These are phyloP conservation scores for Drosophila rufa DNA, from an alignment of 1,140 invertebrate genomes.

Conservation along the genomic window DNA sequence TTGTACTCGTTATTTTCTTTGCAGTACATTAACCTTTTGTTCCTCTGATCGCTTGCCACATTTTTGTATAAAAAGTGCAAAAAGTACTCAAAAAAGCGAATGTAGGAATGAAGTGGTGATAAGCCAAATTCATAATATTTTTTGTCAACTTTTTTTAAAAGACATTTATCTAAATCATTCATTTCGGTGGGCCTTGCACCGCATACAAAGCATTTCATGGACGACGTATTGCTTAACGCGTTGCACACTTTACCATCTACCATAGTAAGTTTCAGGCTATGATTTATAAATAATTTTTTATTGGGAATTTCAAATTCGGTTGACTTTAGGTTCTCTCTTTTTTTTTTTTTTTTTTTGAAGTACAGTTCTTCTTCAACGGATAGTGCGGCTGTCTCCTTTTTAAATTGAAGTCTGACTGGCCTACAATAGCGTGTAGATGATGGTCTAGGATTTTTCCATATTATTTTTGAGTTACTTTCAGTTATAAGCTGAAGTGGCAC, in stretches of 20 bases:
- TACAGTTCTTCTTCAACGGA: slow-evolving; percentile 13
- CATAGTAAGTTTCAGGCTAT: slow-evolving; percentile 45
- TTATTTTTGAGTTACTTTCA: neutral
- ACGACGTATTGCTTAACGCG: too few species aligned
- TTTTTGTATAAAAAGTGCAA: too few species aligned
- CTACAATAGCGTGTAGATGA: slow-evolving; percentile 31
- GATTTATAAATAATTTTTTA: slow-evolving; percentile 29
- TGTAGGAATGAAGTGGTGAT: too few species aligned
- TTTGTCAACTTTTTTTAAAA: slow-evolving; percentile 2
- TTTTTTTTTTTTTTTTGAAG: slow-evolving; percentile 23
- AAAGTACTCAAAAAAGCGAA: too few species aligned
- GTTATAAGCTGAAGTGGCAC: too few species aligned
- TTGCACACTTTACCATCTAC: slow-evolving; percentile 4
- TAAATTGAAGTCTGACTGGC: slow-evolving; percentile 41
- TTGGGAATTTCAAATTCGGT: too few species aligned
- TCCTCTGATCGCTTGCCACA: too few species aligned
- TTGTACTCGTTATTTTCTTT: too few species aligned
- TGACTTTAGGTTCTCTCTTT: neutral
- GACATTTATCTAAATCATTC: slow-evolving; percentile 8
- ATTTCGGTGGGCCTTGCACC: slow-evolving; percentile 6
- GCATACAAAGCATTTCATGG: slow-evolving; percentile 9
- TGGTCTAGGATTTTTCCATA: slow-evolving; percentile 46
- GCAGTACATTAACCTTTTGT: too few species aligned
- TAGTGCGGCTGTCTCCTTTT: slow-evolving; percentile 22
- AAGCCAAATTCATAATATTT: neutral